Percentiles rank a stretch among this genome's conserved stretches.
Conservation (phyloP, 2,888 invertebrate species). For the Listrodromus nycthemerus region DNA sequence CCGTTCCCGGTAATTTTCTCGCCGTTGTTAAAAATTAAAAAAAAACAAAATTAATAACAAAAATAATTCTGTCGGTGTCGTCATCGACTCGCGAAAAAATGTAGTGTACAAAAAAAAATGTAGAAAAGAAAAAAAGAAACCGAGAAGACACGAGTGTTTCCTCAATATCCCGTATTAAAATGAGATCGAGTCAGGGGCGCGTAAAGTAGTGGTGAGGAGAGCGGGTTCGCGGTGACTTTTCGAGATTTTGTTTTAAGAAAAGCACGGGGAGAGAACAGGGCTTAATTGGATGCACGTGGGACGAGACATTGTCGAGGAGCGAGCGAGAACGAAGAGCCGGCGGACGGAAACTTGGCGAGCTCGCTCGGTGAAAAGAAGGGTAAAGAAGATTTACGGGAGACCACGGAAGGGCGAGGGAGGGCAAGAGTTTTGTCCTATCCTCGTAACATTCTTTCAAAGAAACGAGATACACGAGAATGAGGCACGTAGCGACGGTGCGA, state of each 20-base stretch:
- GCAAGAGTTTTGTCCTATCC: slow-evolving; percentile 62
- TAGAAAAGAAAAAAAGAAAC: slow-evolving; percentile 22
- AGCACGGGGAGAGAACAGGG: slow-evolving; percentile 58
- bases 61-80: background rate
- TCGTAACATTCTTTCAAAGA: slow-evolving; percentile 68
- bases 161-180: slow-evolving; percentile 59
- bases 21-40: too few species aligned
- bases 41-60: too few species aligned
- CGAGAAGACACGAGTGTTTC: slow-evolving; percentile 50
- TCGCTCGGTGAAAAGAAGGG: slow-evolving; percentile 48
- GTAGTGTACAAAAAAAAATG: slow-evolving; percentile 12
- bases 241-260: slow-evolving; percentile 66
- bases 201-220: slow-evolving; percentile 65
- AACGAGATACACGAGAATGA: slow-evolving; percentile 59
- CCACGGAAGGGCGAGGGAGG: slow-evolving; percentile 28
- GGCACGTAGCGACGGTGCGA: slow-evolving; percentile 40
- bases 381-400: slow-evolving; percentile 47
- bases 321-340: slow-evolving; percentile 18
- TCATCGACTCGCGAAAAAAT: background rate
- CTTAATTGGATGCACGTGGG: slow-evolving; percentile 71
- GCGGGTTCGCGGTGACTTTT: slow-evolving; percentile 60
- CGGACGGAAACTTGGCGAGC: slow-evolving; percentile 16
- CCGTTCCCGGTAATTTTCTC: too few species aligned
- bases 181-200: slow-evolving; percentile 69
- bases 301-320: slow-evolving; percentile 58